phyloP scores from a whole-genome alignment of 2,797 vertebrate genomes.

The Staurois parvus region DNA sequence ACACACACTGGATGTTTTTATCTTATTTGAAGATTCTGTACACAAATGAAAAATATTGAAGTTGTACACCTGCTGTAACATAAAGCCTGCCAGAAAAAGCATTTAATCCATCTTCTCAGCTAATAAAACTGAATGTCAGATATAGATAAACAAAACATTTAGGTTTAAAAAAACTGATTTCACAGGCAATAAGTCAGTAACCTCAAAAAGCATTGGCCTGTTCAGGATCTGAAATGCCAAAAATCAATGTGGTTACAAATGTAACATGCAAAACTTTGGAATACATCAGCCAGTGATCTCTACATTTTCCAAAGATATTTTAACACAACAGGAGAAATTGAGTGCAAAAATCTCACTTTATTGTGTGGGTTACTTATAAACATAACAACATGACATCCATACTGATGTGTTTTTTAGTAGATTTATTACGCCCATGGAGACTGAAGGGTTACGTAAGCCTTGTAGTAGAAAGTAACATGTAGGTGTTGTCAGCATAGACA shows the following conservation, averaged over 20 bases:
- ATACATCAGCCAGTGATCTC: not conserved
- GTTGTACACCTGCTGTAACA: slow-evolving; percentile 44
- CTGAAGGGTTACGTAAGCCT: too few species aligned
- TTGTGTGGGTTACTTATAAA: too few species aligned
- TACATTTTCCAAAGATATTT: not conserved
- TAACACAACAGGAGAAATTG: too few species aligned
- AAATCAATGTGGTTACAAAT: not conserved
- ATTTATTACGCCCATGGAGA: too few species aligned
- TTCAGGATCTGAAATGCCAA: not conserved
- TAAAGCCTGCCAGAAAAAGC: slow-evolving; percentile 32
- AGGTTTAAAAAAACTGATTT: not conserved
- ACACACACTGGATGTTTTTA: slow-evolving; percentile 38
- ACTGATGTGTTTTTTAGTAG: too few species aligned
- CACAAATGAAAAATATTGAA: slow-evolving; percentile 19
- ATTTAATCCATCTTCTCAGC: slow-evolving; percentile 2
- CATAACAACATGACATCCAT: too few species aligned
- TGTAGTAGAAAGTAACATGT: too few species aligned
- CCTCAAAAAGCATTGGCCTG: slow-evolving; percentile 4
- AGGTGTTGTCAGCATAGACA: too few species aligned
- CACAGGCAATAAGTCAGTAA: slow-evolving; percentile 1
- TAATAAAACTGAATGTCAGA: slow-evolving; percentile 16
- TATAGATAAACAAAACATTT: slow-evolving; percentile 19
- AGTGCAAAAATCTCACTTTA: too few species aligned
- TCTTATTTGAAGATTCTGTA: not conserved
- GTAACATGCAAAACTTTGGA: not conserved